Conservation (phyloP, 2,113 vertebrate genomes). For the Crotalus tigris region DNA sequence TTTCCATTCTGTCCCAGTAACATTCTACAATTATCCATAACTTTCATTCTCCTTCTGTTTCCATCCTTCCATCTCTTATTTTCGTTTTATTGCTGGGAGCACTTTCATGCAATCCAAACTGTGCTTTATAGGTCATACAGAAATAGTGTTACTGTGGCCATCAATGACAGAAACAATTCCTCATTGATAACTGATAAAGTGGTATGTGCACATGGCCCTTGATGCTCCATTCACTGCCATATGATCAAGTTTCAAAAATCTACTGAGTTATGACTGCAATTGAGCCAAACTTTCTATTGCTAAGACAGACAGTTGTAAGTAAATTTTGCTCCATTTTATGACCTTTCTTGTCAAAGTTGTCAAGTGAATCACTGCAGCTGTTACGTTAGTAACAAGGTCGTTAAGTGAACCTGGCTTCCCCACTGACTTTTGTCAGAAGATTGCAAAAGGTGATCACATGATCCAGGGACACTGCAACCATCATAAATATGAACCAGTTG, state of each 20-base stretch:
- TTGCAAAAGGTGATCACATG: background rate
- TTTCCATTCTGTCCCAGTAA: background rate
- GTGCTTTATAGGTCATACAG: background rate
- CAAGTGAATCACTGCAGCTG: too few species aligned
- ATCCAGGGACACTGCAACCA: background rate
- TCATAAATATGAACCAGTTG: background rate
- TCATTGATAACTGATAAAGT: background rate
- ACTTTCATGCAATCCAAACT: background rate
- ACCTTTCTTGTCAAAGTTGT: background rate
- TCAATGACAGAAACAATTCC: background rate
- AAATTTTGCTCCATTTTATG: background rate
- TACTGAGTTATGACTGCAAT: background rate
- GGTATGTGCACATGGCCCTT: background rate
- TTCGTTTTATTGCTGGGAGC: background rate
- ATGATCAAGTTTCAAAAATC: background rate
- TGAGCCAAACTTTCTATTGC: background rate
- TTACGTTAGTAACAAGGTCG: background rate
- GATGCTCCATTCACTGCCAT: background rate
- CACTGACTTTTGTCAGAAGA: background rate
- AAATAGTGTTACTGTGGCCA: background rate
- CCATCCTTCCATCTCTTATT: background rate
- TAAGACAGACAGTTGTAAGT: background rate
- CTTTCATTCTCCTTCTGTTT: background rate
- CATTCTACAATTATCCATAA: background rate
- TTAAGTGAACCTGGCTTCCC: background rate